Base-by-base conservation (phyloP, 2,888 invertebrate genomes). In the Pollenia angustigena region DNA sequence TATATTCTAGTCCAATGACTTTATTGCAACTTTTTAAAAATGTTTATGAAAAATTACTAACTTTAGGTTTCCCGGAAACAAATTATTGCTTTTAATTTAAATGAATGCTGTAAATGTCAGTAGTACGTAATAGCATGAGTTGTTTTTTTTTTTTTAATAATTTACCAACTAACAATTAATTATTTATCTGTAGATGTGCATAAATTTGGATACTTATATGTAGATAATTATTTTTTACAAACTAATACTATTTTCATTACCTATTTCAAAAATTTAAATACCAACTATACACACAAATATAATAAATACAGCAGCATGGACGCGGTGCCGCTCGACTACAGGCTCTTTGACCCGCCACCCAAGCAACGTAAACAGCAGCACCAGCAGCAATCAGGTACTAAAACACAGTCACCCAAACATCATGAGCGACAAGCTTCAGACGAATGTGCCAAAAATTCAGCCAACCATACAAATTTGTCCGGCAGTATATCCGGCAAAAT, bases 291-390 rank as follows among this genome's bases (percentile, higher is more conserved):
- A 23, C 23, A 60, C 68, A 18, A 69, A 81, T 54, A 48, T 42
- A 56, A 3, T 44, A 64, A 46, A 69, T 62, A 60, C 88, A 92
- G 92, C 92, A 90, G 91, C 92, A 71, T 93, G 92, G 93, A 93
- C 90, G 88, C 90, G 91, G 90, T 93, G 91, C 90, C 91, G 90
- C 89, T 92, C 91, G 91, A 92, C 92, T 91, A 91, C 91, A 88
- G 92, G 90, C 90, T 92, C 92, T 92, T 92, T 91, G 92, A 93
- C 89, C 90, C 92, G 90, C 90, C 91, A 88, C 89, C 91, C 90
- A 93, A 93, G 85, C 92, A 92, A 88, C 90, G 90, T 84, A 89
- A 91, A 86, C 90, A 90, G 75, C 88, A 85, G 12, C 88, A 88
- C 46, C 86, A 85, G 52, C 89, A 88, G 64, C 88, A 88, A 80